These are phyloP conservation scores for Monoplex corrugatus DNA, from an alignment of 2,888 invertebrate species.

Conservation along the genomic window DNA sequence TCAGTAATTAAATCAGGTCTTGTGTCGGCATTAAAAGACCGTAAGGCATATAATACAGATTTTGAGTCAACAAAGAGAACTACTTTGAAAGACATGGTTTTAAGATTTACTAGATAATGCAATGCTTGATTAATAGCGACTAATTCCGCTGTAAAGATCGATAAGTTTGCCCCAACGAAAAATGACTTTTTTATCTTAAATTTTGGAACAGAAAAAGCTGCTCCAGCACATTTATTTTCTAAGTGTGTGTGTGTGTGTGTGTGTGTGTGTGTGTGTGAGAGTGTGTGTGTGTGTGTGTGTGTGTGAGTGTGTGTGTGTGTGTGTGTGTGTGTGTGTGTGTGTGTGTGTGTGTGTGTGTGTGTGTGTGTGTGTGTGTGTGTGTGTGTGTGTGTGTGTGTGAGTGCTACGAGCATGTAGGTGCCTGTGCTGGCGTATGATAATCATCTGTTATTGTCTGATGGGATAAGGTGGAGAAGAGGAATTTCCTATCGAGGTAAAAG, in stretches of 20 bases:
- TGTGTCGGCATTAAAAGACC: no score
- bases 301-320: background rate
- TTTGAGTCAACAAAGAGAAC: no score
- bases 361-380: constrained; percentile 37
- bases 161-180: background rate
- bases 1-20: no score
- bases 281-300: background rate
- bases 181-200: background rate
- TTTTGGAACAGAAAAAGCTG: background rate
- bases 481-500: no score
- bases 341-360: constrained; percentile 40
- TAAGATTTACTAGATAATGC: no score
- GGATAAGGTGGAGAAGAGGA: no score
- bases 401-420: background rate
- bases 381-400: constrained; percentile 32
- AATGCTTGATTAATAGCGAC: no score
- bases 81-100: no score
- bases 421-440: background rate
- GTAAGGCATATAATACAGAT: no score
- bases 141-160: no score
- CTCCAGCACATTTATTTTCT: background rate
- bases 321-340: constrained; percentile 27
- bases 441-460: background rate
- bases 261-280: background rate
- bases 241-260: background rate